Evolutionary conservation across 2,888 invertebrate species (phyloP).

Genomic region (Sthenelais limicola): DNA sequence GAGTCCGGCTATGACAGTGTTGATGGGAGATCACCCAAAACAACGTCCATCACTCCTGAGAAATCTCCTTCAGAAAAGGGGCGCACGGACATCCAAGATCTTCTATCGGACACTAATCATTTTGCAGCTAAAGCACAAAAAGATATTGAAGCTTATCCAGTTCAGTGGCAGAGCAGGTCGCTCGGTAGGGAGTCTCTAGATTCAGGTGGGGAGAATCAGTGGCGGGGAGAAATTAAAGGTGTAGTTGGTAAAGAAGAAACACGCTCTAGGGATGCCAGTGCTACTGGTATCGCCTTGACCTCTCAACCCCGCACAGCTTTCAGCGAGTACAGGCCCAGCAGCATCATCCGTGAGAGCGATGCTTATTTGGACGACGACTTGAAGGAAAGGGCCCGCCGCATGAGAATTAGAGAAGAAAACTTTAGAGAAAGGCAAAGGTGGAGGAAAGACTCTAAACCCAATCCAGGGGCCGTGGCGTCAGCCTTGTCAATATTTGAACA

Average conservation of each 20-base stretch:
- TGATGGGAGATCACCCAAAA: slow-evolving; percentile 18
- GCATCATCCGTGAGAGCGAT: too few relatives aligned
- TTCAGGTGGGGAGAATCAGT: background rate
- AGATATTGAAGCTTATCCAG: slow-evolving; percentile 3
- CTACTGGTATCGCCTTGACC: too few relatives aligned
- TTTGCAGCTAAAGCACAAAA: slow-evolving; percentile 2
- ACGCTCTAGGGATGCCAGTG: too few relatives aligned
- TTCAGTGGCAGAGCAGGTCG: slow-evolving; percentile 23
- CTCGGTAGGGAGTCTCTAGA: background rate
- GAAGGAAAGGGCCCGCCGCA: slow-evolving; percentile 1
- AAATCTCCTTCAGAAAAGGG: too few relatives aligned
- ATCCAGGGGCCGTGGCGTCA: slow-evolving; percentile 42
- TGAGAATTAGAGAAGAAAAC: slow-evolving; percentile 28
- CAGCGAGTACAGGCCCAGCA: too few relatives aligned
- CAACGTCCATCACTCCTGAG: too few relatives aligned
- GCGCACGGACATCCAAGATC: slow-evolving; percentile 3
- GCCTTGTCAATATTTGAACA: slow-evolving; percentile 43
- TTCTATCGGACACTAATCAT: slow-evolving; percentile 19
- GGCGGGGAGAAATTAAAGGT: slow-evolving; percentile 35
- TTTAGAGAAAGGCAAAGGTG: slow-evolving; percentile 27
- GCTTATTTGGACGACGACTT: background rate
- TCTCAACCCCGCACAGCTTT: too few relatives aligned
- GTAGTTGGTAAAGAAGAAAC: slow-evolving; percentile 17
- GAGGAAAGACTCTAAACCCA: slow-evolving; percentile 48
- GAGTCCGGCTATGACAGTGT: slow-evolving; percentile 41